Base-by-base conservation (phyloP, 2,797 vertebrate species). In the Thalassophryne amazonica region DNA sequence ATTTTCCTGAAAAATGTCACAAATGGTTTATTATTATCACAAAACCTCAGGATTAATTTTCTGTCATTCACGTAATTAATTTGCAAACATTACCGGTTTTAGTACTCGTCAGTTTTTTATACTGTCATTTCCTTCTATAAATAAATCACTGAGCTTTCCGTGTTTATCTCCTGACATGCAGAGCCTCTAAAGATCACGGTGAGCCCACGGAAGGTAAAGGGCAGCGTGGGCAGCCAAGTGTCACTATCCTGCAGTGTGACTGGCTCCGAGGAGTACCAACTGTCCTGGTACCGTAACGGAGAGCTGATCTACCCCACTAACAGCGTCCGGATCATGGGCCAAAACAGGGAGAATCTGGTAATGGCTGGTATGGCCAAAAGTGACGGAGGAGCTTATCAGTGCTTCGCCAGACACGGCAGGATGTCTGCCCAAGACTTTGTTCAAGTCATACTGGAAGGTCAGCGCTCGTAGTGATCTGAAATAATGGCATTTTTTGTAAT, bases 351-450 rank as follows among this genome's bases (percentile, higher is more conserved):
- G 82, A 98, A 93, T 75, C 91, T 99, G 54, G 90, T 97, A 28
- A 97, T 99, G 95, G 96, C 95, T 12, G 97, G 94, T 21, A 96
- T 98, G 95, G 95, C 93, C 68, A 98, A 95, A 86, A 98, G 95
- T 0, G 97, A 99, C 1, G 96, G 95, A 43, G 97, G 97, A 4
- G 95, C 95, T 2, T 99, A 99, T 79, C 97, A 99, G 84, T 99
- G 97, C 80, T 98, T 99, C 3, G 94, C 95, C 55, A 91, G 95
- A 54, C 91, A 94, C 15, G 93, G 93, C 50, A 96, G 94, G 82
- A 96, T 96, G 91, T 98, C 96, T 0, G 97, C 97, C 12, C 97
- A 99, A 78, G 96, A 98, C 79, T 95, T 93, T 16, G 96, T 96
- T 51, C 94, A 97, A 80, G 96, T 99, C 83, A 90, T 95, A 29